Percentiles rank a stretch among this genome's conserved stretches.
Evolutionary conservation across 1,140 invertebrate genomes (phyloP).

Genomic region (Eubasilissa regina): DNA sequence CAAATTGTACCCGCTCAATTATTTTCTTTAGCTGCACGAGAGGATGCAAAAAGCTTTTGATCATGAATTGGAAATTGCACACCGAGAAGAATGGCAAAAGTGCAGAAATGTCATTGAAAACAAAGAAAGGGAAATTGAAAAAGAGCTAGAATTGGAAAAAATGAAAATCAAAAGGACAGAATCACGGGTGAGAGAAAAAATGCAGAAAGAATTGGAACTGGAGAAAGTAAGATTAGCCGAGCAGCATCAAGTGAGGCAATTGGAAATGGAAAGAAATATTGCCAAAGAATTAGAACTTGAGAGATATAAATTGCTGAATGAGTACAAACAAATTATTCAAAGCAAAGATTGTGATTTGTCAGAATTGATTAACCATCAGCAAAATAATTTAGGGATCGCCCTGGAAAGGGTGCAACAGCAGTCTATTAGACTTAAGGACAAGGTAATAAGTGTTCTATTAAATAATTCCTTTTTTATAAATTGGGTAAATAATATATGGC

Average conservation of each 20-base stretch:
- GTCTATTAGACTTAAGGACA: slow-evolving; percentile 38
- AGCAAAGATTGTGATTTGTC: slow-evolving; percentile 24
- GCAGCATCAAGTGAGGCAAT: slow-evolving; percentile 36
- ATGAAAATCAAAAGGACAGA: slow-evolving; percentile 48
- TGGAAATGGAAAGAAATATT: slow-evolving; percentile 48
- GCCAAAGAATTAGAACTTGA: slow-evolving; percentile 51
- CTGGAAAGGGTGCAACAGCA: slow-evolving; percentile 25
- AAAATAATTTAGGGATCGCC: slow-evolving; percentile 22
- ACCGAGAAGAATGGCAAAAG: slow-evolving; percentile 50
- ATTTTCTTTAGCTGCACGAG: slow-evolving; percentile 47
- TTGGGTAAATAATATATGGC: too few species aligned
- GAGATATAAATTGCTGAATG: slow-evolving; percentile 49
- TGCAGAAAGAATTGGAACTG: slow-evolving; percentile 47
- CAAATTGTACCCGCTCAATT: neutral
- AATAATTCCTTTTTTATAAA: too few species aligned
- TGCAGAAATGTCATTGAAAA: slow-evolving; percentile 46
- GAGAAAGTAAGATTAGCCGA: slow-evolving; percentile 44
- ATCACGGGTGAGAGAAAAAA: slow-evolving; percentile 27
- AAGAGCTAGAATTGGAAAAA: slow-evolving; percentile 42
- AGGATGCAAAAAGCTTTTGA: slow-evolving; percentile 57
- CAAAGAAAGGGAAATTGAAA: slow-evolving; percentile 43
- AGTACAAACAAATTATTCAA: slow-evolving; percentile 43
- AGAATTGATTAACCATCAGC: slow-evolving; percentile 12
- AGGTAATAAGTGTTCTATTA: slow-evolving; percentile 1
- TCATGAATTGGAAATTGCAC: slow-evolving; percentile 53